Base-by-base conservation (phyloP, 2,888 invertebrate genomes). In the Isotomurus palustris region DNA sequence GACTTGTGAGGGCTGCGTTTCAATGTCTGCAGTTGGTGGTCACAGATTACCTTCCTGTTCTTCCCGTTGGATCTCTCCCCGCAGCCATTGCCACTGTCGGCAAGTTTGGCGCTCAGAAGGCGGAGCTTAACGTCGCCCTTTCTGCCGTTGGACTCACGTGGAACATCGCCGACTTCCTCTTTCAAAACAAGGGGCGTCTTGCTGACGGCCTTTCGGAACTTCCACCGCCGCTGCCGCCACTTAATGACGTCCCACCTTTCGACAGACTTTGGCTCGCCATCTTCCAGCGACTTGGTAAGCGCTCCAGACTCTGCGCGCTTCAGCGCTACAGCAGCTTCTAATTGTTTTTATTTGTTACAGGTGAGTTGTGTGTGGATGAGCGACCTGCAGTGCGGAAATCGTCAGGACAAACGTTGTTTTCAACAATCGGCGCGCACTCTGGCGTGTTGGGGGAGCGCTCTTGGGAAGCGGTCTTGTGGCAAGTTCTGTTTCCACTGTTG, bases 121-220 rank as follows among this genome's bases (percentile, higher is more conserved):
- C 91, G 75, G 96, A 99, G 77, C 80, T 97, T 52, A 99, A 99
- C 78, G 95, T 97, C 73, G 93, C 94, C 27, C 81, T 99, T 38
- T 96, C 96, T 4, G 95, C 97, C 40, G 91, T 99, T 51, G 96
- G 96, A 19, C 80, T 95, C 51, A 88, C 96, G 93, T 97, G 96
- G 97, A 97, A 96, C 75, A 94, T 97, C 72, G 93, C 95, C 0
- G 97, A 97, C 78, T 95, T 93, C 75, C 86, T 96, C 72, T 93
- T 88, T 79, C 94, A 95, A 82, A 94, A 94, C 76, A 88, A 91
- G 73, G 88, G 90, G 69, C 88, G 88, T 76, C 76, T 91, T 44
- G 84, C 84, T 71, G 82, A 82, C 54, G 85, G 86, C 21, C 78
- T 90, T 60, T 82, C 84, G 28, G 84, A 83, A 70, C 89, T 91